phyloP scores from a whole-genome alignment of 2,113 vertebrate genomes.

The Ceuthmochares aereus region DNA sequence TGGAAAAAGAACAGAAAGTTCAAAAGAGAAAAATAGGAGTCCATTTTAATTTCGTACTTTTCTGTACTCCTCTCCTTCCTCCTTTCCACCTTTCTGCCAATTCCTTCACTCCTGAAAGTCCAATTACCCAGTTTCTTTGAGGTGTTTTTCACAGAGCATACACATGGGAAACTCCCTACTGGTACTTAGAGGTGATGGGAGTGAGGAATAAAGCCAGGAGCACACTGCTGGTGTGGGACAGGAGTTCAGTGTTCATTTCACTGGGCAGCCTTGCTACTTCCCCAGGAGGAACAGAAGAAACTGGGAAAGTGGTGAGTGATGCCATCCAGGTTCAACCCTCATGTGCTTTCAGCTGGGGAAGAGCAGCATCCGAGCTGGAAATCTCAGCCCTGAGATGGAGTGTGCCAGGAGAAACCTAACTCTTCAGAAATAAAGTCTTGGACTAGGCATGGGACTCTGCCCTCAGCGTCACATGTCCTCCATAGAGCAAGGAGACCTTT shows the following conservation, averaged over 20 bases:
- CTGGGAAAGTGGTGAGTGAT: background rate
- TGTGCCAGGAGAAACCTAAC: background rate
- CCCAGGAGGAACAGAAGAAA: background rate
- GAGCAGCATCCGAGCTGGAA: background rate
- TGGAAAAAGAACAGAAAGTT: background rate
- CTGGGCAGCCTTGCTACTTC: background rate
- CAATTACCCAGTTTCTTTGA: background rate
- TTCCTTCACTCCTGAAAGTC: background rate
- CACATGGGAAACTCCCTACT: background rate
- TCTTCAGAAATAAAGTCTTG: background rate
- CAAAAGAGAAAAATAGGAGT: background rate
- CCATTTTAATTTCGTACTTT: background rate
- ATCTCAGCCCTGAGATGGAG: background rate
- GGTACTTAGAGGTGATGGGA: background rate
- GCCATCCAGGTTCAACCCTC: background rate
- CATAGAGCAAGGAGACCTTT: background rate
- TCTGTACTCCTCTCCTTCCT: background rate
- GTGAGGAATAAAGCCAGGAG: background rate
- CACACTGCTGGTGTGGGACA: accelerated
- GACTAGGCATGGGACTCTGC: background rate
- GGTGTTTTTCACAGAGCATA: background rate
- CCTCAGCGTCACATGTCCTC: background rate
- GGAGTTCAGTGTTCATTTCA: background rate
- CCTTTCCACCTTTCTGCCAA: accelerated
- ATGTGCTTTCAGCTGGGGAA: background rate